phyloP scores from a whole-genome alignment of 2,797 vertebrate species.

The Amphiprion clarkii region DNA sequence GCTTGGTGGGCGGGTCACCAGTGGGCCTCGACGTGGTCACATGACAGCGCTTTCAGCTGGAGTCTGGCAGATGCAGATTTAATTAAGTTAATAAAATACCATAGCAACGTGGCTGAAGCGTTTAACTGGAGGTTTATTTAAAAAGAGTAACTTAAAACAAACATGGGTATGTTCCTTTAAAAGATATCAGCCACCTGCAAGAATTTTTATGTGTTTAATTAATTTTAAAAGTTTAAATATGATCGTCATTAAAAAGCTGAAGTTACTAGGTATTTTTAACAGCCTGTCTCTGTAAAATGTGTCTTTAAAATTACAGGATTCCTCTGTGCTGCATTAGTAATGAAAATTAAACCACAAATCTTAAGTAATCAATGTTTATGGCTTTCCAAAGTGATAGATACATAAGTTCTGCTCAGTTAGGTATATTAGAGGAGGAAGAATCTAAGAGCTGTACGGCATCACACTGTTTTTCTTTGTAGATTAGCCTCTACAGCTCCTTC shows the following conservation, averaged over 20 bases:
- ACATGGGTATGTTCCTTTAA: too few species aligned
- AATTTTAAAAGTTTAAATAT: neutral
- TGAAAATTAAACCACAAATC: slow-evolving; percentile 46
- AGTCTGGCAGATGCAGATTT: too few species aligned
- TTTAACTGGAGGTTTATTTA: too few species aligned
- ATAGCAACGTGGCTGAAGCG: too few species aligned
- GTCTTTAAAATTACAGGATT: neutral
- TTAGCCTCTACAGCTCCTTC: slow-evolving; percentile 44
- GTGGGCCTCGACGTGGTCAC: too few species aligned
- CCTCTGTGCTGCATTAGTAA: slow-evolving; percentile 7
- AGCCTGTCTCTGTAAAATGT: neutral
- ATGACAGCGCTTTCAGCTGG: too few species aligned
- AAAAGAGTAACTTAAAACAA: too few species aligned
- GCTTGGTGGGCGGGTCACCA: too few species aligned
- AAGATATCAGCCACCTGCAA: too few species aligned
- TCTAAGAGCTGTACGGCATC: slow-evolving; percentile 15
- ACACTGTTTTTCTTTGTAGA: slow-evolving; percentile 50
- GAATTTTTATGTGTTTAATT: too few species aligned
- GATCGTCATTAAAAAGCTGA: neutral
- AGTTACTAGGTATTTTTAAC: neutral
- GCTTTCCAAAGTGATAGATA: slow-evolving; percentile 30
- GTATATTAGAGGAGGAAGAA: slow-evolving; percentile 25
- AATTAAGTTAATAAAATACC: too few species aligned
- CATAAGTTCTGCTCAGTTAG: slow-evolving; percentile 21
- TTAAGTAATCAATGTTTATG: slow-evolving; percentile 39